Conservation (phyloP, 2,888 invertebrate genomes). For the Nephrotoma flavescens region DNA sequence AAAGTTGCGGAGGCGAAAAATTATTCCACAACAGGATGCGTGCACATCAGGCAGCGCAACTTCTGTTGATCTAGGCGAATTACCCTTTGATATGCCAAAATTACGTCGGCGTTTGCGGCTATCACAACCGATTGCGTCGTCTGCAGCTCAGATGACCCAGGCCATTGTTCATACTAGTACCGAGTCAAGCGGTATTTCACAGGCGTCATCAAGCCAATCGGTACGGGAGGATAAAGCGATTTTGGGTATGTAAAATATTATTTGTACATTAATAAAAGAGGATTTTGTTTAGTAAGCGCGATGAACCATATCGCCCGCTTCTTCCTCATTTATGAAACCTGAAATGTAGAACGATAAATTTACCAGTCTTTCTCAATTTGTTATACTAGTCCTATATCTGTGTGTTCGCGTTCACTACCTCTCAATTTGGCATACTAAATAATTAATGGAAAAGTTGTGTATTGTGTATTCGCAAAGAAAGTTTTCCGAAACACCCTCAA, state of each 20-base stretch:
- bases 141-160: conserved; percentile 30
- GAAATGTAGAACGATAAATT: too few relatives aligned
- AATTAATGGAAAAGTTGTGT: too few relatives aligned
- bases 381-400: too few relatives aligned
- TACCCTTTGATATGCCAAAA: conserved; percentile 89
- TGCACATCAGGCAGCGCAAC: conserved; percentile 59
- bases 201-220: conserved; percentile 70
- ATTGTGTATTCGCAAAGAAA: too few relatives aligned
- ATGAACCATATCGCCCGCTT: too few relatives aligned
- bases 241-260: conserved; percentile 19
- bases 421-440: too few relatives aligned
- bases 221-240: conserved; percentile 48
- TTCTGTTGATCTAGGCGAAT: conserved; percentile 61
- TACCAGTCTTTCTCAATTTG: too few relatives aligned
- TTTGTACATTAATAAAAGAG: too few relatives aligned
- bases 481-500: too few relatives aligned
- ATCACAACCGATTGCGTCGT: conserved; percentile 31
- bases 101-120: conserved; percentile 59
- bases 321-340: too few relatives aligned
- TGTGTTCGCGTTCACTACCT: too few relatives aligned
- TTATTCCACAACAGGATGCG: conserved; percentile 43
- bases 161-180: conserved; percentile 35
- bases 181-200: conserved; percentile 58
- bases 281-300: too few relatives aligned
- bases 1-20: conserved; percentile 56